Base-by-base conservation (phyloP, 2,888 invertebrate genomes). In the Dioctria rufipes region DNA sequence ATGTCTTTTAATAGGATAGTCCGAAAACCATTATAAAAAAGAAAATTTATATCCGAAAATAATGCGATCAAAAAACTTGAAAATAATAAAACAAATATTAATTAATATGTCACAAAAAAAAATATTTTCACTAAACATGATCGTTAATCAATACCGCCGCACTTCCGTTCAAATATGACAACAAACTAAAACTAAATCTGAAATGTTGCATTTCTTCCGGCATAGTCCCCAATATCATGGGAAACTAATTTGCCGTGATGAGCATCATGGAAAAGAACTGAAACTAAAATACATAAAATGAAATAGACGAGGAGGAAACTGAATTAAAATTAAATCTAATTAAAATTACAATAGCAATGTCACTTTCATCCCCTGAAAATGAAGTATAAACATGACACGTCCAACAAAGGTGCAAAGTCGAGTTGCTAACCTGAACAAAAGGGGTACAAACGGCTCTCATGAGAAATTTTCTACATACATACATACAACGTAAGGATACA, bases 311-410 rank as follows among this genome's bases (percentile, higher is more conserved):
- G 37, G 4, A 43, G 9, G 42, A 75, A 61, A 75, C n/a, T 4
- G 46, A 61, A 63, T 49, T 37, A 54, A 73, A 80, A 81, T 69
- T 58, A 78, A 82, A 71, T 80, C 80, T 69, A 80, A 82, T 82
- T 82, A 80, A 79, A 82, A 82, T 82, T 73, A 82, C 80, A 82
- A 80, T 82, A 49, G 67, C 3, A 58, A 58, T 79, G 67, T 79
- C 80, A 82, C 61, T 80, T 66, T 80, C 78, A 79, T 78, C 80
- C 80, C 80, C 75, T 79, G 42, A 49, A 82, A 82, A 54, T 75
- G 67, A 80, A 80, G 80, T 78, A 80, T 82, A 82, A 82, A 82
- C 82, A 82, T 78, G 82, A 79, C 80, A 80, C 82, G 66, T 82
- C 58, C 40, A 77, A 77, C 77, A 77, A 77, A 77, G 77, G 77